These are phyloP conservation scores for Erebia ligea DNA, from an alignment of 2,888 invertebrate species.

Conservation along the genomic window DNA sequence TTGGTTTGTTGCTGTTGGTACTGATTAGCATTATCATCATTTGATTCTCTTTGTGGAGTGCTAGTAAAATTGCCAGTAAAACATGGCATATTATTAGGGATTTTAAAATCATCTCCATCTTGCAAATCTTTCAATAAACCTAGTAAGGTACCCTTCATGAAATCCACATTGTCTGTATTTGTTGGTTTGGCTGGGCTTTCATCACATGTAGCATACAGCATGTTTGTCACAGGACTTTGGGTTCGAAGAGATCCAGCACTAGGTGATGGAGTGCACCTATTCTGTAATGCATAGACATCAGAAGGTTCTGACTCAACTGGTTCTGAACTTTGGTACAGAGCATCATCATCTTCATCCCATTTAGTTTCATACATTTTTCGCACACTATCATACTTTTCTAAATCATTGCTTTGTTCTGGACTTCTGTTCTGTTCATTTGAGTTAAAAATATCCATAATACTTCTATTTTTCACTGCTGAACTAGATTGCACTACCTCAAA, in stretches of 20 bases:
- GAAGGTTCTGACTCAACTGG: slow-evolving; percentile 41
- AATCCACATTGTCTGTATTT: slow-evolving; percentile 48
- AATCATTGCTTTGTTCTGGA: slow-evolving; percentile 53
- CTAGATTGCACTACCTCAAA: slow-evolving; percentile 70
- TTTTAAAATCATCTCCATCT: slow-evolving; percentile 47
- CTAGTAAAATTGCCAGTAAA: slow-evolving; percentile 27
- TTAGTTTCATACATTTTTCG: slow-evolving; percentile 61
- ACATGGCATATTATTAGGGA: slow-evolving; percentile 46
- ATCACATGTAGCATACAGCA: slow-evolving; percentile 51
- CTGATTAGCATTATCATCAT: slow-evolving; percentile 21
- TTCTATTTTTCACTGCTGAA: slow-evolving; percentile 61
- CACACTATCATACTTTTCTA: slow-evolving; percentile 56
- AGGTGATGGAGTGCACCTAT: slow-evolving; percentile 44
- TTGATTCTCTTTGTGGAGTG: slow-evolving; percentile 27
- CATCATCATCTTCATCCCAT: slow-evolving; percentile 79
- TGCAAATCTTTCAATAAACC: slow-evolving; percentile 61
- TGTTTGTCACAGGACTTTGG: slow-evolving; percentile 56
- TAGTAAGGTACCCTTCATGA: slow-evolving; percentile 56
- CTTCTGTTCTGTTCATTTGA: slow-evolving; percentile 49
- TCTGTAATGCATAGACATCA: slow-evolving; percentile 23
- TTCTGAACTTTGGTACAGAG: slow-evolving; percentile 66
- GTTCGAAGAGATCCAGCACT: slow-evolving; percentile 44
- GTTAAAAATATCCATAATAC: slow-evolving; percentile 75
- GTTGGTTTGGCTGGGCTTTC: slow-evolving; percentile 40
- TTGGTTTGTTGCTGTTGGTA: slow-evolving; percentile 4